A percentile compares a stretch with the other conserved stretches of the same genome.
Evolutionary conservation across 2,797 vertebrate genomes (phyloP).

Genomic region (Carapus acus): DNA sequence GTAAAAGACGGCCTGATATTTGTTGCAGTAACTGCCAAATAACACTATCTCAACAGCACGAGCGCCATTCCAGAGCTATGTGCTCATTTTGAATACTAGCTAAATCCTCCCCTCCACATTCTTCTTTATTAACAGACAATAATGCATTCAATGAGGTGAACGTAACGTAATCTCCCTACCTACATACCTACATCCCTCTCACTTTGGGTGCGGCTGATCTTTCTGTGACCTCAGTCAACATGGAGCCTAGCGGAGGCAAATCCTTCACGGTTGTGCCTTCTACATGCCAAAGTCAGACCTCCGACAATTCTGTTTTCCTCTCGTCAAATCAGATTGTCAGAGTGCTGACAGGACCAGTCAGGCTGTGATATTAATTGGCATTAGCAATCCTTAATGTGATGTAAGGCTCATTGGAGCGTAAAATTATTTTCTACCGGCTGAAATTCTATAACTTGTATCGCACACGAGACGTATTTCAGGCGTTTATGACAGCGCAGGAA

Average conservation of each 20-base stretch:
- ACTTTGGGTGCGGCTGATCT: background rate
- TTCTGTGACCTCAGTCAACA: background rate
- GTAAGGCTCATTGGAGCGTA: background rate
- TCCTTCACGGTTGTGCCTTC: background rate
- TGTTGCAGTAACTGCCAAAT: slow-evolving; percentile 1
- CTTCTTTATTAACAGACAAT: no score
- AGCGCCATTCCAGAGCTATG: no score
- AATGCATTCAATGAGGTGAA: no score
- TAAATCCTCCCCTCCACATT: no score
- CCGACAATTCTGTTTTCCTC: background rate
- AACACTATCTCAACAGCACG: slow-evolving; percentile 10
- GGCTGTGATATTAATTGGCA: no score
- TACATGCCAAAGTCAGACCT: background rate
- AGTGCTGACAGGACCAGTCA: no score
- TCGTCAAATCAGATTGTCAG: background rate
- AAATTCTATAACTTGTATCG: no score
- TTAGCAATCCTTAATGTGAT: background rate
- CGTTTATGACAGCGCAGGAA: background rate
- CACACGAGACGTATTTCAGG: no score
- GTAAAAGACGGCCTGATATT: slow-evolving; percentile 1
- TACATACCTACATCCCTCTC: background rate
- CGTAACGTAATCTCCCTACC: no score
- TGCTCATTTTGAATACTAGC: no score
- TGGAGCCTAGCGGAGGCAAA: background rate
- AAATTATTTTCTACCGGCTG: no score